Evolutionary conservation across 1,140 invertebrate genomes (phyloP), one percentile per base, ranked within the genome.

Genomic region (Elymnias hypermnestra): DNA sequence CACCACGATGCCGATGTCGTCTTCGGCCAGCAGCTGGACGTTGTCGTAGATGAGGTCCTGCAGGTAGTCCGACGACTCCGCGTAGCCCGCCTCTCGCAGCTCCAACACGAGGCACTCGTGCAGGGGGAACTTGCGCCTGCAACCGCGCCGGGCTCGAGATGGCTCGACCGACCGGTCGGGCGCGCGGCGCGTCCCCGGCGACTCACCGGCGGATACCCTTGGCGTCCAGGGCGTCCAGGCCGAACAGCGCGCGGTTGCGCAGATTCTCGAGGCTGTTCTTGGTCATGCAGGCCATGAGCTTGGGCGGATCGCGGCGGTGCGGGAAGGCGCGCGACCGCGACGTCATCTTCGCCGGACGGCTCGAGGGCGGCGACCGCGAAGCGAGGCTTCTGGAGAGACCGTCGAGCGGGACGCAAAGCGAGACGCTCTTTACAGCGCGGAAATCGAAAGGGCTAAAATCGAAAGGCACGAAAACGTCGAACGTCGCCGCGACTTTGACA

Each of bases 21-120:
- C 81, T 40, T 78, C 57, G 2, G 58, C 63, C 2, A 87, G 51
- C 1, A 83, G 63, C 38, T 87, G 72, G 13, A 87, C 67, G 31
- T 91, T 88, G 4, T 88, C 72, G n/a, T 87, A 73, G 14, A 90
- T 75, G 1, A 91, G 57, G 41, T 87, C 78, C 47, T 71, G 70
- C 1, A 90, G 53, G 37, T 87, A 89, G 10, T 71, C 61, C 4
- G 83, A 81, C 0, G 89, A 82, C 38, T 85, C 82, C 0, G 43
- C 17, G 29, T 70, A 88, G 0, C 83, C 86, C 1, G 77, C 50
- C 64, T 90, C 89, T 35, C 72, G 51, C 2, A 90, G 54, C 51
- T 90, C 89, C 7, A 86, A 40, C 7, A 89, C 58, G 0, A 89
- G 54, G 18, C 88, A 87, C 59, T 90, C 79, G 46, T 88, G 61